Evolutionary conservation across 1,140 invertebrate species (phyloP).

Genomic region (Drosophila simulans): DNA sequence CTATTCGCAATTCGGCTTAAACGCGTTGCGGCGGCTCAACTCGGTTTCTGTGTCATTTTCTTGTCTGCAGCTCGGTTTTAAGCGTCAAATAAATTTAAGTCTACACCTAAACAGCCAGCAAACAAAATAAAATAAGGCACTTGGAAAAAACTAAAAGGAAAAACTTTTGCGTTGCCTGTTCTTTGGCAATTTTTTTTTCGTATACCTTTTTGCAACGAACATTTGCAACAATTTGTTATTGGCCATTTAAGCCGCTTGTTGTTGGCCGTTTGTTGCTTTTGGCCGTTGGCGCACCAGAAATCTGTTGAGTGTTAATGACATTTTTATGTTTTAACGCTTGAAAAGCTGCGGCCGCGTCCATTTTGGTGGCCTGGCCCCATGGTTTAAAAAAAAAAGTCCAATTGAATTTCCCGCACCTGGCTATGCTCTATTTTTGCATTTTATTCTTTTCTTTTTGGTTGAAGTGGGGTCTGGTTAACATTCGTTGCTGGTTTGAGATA

Average conservation of each 20-base stretch:
- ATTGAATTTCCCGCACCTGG: slow-evolving; percentile 57
- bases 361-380: slow-evolving; percentile 41
- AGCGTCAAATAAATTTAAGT: slow-evolving; percentile 81
- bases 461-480: slow-evolving; percentile 25
- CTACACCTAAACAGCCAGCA: slow-evolving; percentile 59
- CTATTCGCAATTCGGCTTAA: slow-evolving; percentile 36
- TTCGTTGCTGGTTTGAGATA: slow-evolving; percentile 41
- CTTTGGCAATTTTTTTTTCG: slow-evolving; percentile 26
- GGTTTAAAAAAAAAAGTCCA: slow-evolving; percentile 39
- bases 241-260: slow-evolving; percentile 79
- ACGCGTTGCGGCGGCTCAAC: slow-evolving; percentile 60
- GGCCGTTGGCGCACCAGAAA: slow-evolving; percentile 69
- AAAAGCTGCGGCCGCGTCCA: slow-evolving; percentile 52
- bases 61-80: slow-evolving; percentile 69
- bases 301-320: slow-evolving; percentile 82
- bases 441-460: slow-evolving; percentile 4
- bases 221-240: slow-evolving; percentile 82
- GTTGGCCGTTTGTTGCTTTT: slow-evolving; percentile 38
- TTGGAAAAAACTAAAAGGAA: slow-evolving; percentile 30
- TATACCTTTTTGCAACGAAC: slow-evolving; percentile 36
- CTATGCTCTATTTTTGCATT: slow-evolving; percentile 37
- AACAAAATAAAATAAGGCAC: slow-evolving; percentile 52
- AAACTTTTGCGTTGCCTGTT: slow-evolving; percentile 48
- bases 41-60: slow-evolving; percentile 82
- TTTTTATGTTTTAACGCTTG: slow-evolving; percentile 82